A percentile compares a stretch with the other conserved stretches of the same genome.
Conservation (phyloP, 2,113 vertebrate genomes). For the Notothenia coriiceps region DNA sequence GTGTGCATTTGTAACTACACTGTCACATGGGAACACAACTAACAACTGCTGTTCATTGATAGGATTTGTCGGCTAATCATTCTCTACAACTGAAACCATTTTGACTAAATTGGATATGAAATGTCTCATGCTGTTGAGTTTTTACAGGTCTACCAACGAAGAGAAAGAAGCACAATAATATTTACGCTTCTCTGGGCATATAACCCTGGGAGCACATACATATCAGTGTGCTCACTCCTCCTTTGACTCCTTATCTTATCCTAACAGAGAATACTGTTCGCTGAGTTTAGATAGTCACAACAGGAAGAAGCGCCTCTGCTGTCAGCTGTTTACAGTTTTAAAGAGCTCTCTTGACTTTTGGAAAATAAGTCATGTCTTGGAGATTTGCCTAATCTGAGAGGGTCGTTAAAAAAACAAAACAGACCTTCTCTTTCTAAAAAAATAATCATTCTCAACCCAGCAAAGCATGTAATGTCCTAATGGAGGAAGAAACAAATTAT, state of each 20-base stretch:
- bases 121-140: neutral
- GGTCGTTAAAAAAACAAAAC: neutral
- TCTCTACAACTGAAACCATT: neutral
- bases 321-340: slow-evolving; percentile 42
- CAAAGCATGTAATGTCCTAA: neutral
- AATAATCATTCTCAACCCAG: neutral
- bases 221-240: neutral
- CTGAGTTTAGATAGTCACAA: neutral
- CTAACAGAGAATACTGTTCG: slow-evolving; percentile 39
- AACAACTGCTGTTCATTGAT: neutral
- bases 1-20: neutral
- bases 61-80: too few species aligned
- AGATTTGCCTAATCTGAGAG: neutral
- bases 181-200: neutral
- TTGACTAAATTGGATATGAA: neutral
- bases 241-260: slow-evolving; percentile 32
- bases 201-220: neutral
- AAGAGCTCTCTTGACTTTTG: neutral
- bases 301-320: slow-evolving; percentile 24
- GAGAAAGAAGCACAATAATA: too few species aligned
- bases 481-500: slow-evolving; percentile 19
- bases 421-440: neutral
- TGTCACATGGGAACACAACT: neutral
- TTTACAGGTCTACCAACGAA: too few species aligned
- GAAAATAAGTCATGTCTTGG: neutral